Evolutionary conservation across 1,140 invertebrate genomes (phyloP).

Genomic region (Phymorhynchus buccinoides): DNA sequence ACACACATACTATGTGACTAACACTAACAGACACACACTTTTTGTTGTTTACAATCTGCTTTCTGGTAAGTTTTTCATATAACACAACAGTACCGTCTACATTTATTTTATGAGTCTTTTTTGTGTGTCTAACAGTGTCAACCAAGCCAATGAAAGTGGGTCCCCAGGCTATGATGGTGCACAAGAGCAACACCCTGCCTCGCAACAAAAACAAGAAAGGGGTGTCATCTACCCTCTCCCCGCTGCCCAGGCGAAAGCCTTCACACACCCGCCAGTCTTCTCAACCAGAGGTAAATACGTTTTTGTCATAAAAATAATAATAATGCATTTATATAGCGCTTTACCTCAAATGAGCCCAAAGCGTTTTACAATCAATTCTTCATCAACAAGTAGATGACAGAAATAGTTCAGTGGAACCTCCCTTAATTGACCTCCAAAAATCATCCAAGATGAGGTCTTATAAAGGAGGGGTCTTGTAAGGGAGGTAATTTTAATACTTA

Average conservation of each 20-base stretch:
- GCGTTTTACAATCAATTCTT: too few species aligned
- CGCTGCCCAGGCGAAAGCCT: conserved; percentile 31
- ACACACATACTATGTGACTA: neutral
- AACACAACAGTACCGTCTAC: too few species aligned
- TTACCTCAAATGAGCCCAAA: too few species aligned
- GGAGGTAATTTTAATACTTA: too few species aligned
- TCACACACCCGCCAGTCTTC: conserved; percentile 56
- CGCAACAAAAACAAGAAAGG: conserved; percentile 42
- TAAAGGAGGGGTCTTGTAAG: too few species aligned
- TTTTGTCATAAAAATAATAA: neutral
- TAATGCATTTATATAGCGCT: neutral
- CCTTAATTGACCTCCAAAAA: too few species aligned
- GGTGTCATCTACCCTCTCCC: conserved; percentile 47
- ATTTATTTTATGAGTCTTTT: neutral
- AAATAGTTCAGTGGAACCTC: too few species aligned
- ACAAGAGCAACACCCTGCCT: conserved; percentile 65
- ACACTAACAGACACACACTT: neutral
- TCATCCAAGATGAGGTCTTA: too few species aligned
- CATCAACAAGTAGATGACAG: too few species aligned
- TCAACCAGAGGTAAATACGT: conserved; percentile 51
- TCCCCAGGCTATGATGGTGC: conserved; percentile 57
- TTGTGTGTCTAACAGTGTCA: conserved; percentile 45
- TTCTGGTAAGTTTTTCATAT: too few species aligned
- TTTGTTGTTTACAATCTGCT: neutral
- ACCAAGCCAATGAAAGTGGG: conserved; percentile 59